Evolutionary conservation across 2,797 vertebrate species (phyloP).

Genomic region (Notamacropus eugenii): DNA sequence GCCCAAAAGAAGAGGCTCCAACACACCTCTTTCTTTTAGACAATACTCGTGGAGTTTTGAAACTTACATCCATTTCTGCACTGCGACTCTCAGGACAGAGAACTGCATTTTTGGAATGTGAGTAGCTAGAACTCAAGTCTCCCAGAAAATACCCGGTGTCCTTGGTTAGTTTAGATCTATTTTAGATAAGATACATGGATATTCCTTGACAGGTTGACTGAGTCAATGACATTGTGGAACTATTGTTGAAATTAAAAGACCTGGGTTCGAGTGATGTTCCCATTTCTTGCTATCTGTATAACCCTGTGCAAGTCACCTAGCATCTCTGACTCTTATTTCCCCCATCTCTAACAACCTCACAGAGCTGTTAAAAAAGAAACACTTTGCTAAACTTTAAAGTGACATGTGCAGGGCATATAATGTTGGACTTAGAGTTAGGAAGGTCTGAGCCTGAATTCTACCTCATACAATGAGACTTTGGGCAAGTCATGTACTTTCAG

Average conservation of each 20-base stretch:
- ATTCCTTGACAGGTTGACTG: not conserved
- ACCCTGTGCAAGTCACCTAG: not conserved
- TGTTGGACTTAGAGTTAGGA: not conserved
- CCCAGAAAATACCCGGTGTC: not conserved
- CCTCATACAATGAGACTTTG: not conserved
- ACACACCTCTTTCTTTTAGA: not conserved
- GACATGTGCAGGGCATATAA: not conserved
- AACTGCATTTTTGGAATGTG: not conserved
- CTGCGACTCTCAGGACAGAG: not conserved
- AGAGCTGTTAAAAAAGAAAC: not conserved
- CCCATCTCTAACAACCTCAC: not conserved
- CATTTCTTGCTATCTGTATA: not conserved
- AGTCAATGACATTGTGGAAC: not conserved
- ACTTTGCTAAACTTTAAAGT: not conserved
- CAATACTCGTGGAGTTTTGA: not conserved
- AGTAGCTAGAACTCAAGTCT: not conserved
- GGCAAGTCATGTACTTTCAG: not conserved
- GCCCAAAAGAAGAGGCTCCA: not conserved
- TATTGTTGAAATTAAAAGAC: not conserved
- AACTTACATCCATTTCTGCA: not conserved
- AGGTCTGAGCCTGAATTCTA: not conserved
- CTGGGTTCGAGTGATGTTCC: not conserved
- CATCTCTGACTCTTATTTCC: not conserved
- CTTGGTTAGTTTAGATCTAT: not conserved
- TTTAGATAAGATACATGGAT: not conserved